phyloP scores from a whole-genome alignment of 2,888 invertebrate genomes.

The Agrochola lota region DNA sequence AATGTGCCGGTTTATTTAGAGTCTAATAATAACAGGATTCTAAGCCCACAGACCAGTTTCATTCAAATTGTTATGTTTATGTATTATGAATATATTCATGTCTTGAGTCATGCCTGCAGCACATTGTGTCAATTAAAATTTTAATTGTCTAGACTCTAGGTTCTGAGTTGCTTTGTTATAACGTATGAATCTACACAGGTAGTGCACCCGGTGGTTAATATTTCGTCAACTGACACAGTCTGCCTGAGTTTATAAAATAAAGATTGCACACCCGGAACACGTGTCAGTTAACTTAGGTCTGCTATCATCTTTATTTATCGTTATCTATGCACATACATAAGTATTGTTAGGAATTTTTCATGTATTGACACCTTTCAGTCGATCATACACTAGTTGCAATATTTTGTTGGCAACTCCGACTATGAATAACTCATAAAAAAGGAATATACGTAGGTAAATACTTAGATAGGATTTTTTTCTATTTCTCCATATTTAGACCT shows the following conservation, averaged over 20 bases:
- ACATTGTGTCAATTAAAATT: constrained; percentile 57
- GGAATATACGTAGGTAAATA: background rate
- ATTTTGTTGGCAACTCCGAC: background rate
- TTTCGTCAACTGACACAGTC: background rate
- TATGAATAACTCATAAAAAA: constrained; percentile 14
- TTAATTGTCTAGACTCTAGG: constrained; percentile 45
- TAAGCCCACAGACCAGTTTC: constrained; percentile 70
- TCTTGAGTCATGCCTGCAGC: constrained; percentile 57
- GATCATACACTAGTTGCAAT: background rate
- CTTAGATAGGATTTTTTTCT: background rate
- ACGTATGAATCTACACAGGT: constrained; percentile 16
- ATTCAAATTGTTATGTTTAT: constrained; percentile 63
- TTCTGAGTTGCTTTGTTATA: constrained; percentile 38
- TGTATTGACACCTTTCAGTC: constrained; percentile 1
- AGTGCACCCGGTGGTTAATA: background rate
- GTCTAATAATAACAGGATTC: constrained; percentile 82
- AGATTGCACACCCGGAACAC: constrained; percentile 1
- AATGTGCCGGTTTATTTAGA: constrained; percentile 80
- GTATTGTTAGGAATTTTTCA: constrained; percentile 4
- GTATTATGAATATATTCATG: constrained; percentile 54
- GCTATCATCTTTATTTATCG: constrained; percentile 8
- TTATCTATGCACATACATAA: constrained; percentile 5
- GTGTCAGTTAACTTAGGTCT: constrained; percentile 14
- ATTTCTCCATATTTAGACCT: background rate
- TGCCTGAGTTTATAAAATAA: constrained; percentile 29